Evolutionary conservation across 1,140 invertebrate species (phyloP).

Genomic region (Megathymus violae): DNA sequence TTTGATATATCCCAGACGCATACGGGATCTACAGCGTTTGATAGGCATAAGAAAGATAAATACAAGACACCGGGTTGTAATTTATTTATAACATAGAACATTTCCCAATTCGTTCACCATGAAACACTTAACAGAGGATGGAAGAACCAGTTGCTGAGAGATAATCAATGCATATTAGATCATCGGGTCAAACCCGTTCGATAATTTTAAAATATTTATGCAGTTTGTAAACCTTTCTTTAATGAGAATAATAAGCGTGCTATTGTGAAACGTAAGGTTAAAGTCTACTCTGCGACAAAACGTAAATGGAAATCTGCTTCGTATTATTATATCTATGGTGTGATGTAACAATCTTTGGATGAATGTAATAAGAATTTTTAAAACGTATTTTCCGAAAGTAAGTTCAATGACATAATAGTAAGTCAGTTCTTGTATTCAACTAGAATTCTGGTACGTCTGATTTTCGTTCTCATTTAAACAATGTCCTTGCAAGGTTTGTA

Average conservation of each 20-base stretch:
- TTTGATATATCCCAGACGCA: conserved; percentile 24
- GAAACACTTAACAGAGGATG: conserved; percentile 29
- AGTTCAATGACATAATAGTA: too few relatives aligned
- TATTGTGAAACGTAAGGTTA: conserved; percentile 22
- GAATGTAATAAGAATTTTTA: too few relatives aligned
- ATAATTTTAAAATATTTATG: conserved; percentile 46
- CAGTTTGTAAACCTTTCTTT: conserved; percentile 23
- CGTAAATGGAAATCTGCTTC: too few relatives aligned
- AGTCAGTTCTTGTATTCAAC: neutral
- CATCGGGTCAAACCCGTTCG: conserved; percentile 63
- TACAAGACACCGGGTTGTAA: neutral
- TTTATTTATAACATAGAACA: conserved; percentile 19
- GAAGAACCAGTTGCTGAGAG: conserved; percentile 47
- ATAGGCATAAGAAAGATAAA: neutral
- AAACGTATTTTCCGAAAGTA: too few relatives aligned
- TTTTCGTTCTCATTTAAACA: neutral
- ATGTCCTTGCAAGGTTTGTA: neutral
- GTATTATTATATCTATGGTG: too few relatives aligned
- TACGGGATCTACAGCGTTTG: conserved; percentile 8
- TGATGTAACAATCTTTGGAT: too few relatives aligned
- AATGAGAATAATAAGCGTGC: conserved; percentile 27
- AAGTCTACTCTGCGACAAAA: too few relatives aligned
- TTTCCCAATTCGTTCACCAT: conserved; percentile 28
- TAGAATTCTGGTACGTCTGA: too few relatives aligned
- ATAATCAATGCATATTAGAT: conserved; percentile 73